Evolutionary conservation across 2,888 invertebrate species (phyloP).

Genomic region (Phania funesta): DNA sequence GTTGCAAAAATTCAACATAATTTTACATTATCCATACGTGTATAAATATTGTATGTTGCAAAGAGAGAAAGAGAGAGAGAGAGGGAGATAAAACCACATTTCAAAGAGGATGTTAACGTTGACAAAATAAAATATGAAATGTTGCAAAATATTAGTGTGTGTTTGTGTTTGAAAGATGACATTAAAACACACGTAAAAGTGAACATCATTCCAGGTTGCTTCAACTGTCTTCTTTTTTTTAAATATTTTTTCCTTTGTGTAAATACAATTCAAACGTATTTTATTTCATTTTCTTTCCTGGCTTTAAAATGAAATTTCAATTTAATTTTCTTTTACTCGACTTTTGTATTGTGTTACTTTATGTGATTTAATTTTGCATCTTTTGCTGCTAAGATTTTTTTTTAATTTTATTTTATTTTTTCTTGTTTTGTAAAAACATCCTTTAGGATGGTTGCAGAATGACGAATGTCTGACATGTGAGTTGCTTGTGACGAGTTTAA

Average conservation of each 20-base stretch:
- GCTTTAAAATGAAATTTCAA: slow-evolving; percentile 74
- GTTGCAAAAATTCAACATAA: slow-evolving; percentile 55
- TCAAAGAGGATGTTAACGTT: slow-evolving; percentile 62
- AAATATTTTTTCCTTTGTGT: slow-evolving; percentile 38
- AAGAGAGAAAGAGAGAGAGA: no score
- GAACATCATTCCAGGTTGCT: slow-evolving; percentile 56
- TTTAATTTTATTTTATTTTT: slow-evolving; percentile 10
- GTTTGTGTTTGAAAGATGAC: slow-evolving; percentile 32
- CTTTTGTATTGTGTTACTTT: slow-evolving; percentile 50
- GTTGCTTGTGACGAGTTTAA: not conserved
- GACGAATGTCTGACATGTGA: slow-evolving; percentile 48
- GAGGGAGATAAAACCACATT: slow-evolving; percentile 33
- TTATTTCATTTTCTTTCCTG: slow-evolving; percentile 60
- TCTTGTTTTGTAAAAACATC: slow-evolving; percentile 46
- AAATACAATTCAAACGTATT: slow-evolving; percentile 41
- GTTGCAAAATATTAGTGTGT: slow-evolving; percentile 32
- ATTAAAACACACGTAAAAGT: slow-evolving; percentile 28
- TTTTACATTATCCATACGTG: slow-evolving; percentile 22
- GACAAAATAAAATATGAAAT: slow-evolving; percentile 64
- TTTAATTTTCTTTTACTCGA: slow-evolving; percentile 72
- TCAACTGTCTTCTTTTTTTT: slow-evolving; percentile 1
- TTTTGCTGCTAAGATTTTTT: slow-evolving; percentile 40
- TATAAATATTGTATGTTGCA: not conserved
- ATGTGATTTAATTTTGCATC: slow-evolving; percentile 64
- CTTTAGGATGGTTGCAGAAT: slow-evolving; percentile 52